A percentile compares a stretch with the other conserved stretches of the same genome.
phyloP scores from a whole-genome alignment of 37 sponge, comb jelly and placozoan species.

The Petrosia ficiformis region DNA sequence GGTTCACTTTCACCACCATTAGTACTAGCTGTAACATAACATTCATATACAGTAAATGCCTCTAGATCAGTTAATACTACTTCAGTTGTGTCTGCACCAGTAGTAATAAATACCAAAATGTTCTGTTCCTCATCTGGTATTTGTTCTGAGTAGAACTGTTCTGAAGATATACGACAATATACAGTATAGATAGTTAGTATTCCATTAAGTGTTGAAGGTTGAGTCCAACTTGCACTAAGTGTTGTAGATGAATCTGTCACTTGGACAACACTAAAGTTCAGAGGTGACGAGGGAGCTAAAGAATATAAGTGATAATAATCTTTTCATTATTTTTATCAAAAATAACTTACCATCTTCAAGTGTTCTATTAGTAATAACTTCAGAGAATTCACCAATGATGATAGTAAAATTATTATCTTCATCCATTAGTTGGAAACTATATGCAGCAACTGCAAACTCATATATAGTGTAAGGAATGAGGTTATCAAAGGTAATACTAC shows the following conservation, averaged over 20 bases:
- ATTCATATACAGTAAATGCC: conserved; percentile 27
- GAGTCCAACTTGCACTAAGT: conserved; percentile 19
- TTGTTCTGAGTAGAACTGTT: background rate
- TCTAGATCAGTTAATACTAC: background rate
- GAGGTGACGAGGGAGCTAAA: conserved; percentile 16
- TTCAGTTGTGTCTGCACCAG: background rate
- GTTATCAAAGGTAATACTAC: no score
- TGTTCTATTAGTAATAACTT: no score
- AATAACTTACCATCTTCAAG: no score
- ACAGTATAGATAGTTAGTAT: conserved; percentile 27
- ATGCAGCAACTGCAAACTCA: no score
- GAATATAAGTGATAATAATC: no score
- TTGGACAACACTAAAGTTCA: background rate
- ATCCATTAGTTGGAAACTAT: no score
- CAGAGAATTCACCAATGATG: no score
- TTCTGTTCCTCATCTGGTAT: background rate
- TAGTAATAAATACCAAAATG: background rate
- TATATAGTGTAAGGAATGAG: no score
- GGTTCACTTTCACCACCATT: conserved; percentile 2
- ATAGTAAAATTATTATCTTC: no score
- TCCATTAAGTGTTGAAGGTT: conserved; percentile 34
- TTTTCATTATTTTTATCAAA: no score
- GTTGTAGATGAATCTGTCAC: background rate
- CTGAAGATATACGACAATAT: conserved; percentile 1
- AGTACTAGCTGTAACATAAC: conserved; percentile 31